Conservation (phyloP, 2,797 vertebrate genomes). For the Neosilurus hyrtlii region DNA sequence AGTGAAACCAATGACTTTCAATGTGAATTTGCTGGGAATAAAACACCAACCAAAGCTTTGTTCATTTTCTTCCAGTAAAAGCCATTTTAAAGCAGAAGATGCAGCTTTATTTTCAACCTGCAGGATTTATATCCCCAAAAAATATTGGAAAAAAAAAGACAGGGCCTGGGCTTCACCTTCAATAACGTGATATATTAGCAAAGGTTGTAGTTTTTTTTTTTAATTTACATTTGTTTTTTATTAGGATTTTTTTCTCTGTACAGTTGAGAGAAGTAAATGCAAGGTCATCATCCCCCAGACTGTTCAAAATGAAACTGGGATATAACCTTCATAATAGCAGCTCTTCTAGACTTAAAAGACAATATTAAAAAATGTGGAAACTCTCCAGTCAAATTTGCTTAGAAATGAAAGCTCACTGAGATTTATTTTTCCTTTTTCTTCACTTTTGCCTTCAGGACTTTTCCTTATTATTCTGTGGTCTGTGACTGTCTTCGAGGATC, state of each 20-base stretch:
- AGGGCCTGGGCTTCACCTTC: background rate
- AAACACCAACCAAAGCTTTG: background rate
- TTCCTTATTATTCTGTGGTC: background rate
- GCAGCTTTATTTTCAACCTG: background rate
- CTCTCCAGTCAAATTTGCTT: background rate
- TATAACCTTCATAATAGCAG: background rate
- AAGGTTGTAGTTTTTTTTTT: background rate
- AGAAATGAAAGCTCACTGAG: background rate
- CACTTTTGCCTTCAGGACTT: background rate
- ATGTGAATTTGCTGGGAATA: background rate
- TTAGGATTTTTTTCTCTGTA: background rate
- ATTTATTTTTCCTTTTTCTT: background rate
- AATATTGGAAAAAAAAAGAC: background rate
- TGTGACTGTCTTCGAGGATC: background rate
- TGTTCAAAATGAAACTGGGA: background rate
- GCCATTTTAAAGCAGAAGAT: background rate
- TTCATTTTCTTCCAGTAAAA: background rate
- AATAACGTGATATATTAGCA: constrained; percentile 6
- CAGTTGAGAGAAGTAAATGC: background rate
- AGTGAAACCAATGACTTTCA: background rate
- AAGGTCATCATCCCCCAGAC: constrained; percentile 1
- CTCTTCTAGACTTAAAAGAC: background rate
- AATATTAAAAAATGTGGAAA: background rate
- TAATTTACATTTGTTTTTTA: background rate
- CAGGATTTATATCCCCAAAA: background rate